Conservation (phyloP, 1,140 invertebrate species). For the Mercenaria mercenaria region DNA sequence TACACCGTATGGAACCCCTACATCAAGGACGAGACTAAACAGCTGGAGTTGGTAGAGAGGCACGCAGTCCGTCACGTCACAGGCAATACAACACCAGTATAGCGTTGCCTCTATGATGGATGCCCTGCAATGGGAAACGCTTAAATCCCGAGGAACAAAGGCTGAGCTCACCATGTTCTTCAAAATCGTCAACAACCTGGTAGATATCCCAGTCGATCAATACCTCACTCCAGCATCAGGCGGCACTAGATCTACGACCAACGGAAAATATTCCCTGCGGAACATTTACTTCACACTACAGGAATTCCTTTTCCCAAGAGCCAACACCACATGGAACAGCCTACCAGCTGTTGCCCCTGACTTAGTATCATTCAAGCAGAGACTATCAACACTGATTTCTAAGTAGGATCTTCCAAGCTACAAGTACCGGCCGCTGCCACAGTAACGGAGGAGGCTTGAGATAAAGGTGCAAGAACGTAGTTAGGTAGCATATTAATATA, state of each 20-base stretch:
- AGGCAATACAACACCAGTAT: slow-evolving; percentile 18
- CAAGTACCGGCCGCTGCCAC: not conserved
- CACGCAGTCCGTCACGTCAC: not conserved
- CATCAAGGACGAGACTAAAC: too few species aligned
- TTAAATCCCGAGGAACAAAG: not conserved
- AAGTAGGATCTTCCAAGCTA: not conserved
- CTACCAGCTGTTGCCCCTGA: not conserved
- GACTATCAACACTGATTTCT: not conserved
- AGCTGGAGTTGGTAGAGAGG: too few species aligned
- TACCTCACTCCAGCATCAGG: not conserved
- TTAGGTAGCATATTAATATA: not conserved
- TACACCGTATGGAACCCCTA: too few species aligned
- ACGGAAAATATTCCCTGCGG: not conserved
- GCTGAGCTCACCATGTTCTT: not conserved
- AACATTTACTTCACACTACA: not conserved
- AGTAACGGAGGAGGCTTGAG: not conserved
- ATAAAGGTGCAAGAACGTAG: not conserved
- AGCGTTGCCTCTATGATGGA: slow-evolving; percentile 14
- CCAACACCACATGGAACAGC: too few species aligned
- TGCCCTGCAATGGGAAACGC: not conserved
- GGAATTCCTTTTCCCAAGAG: not conserved
- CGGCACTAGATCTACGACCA: not conserved
- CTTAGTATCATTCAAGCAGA: slow-evolving; percentile 9
- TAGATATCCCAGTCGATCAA: not conserved
- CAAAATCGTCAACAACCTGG: too few species aligned